Conservation (phyloP, 2,797 vertebrate genomes). For the Melanotaenia trifasciata region DNA sequence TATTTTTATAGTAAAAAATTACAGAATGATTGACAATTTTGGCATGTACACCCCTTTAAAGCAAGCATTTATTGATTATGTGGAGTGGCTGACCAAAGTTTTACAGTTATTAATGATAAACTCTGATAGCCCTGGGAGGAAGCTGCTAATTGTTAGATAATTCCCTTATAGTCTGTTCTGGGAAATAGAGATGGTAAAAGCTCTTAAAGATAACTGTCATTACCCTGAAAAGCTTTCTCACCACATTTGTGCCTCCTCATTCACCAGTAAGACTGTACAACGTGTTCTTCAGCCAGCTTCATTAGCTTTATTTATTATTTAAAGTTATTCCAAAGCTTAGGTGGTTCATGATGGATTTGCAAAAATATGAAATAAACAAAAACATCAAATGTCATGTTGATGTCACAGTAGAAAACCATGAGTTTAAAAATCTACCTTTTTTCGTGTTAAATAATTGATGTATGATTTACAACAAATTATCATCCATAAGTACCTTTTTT, state of each 20-base stretch:
- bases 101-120: constrained; percentile 62
- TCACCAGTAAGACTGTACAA: constrained; percentile 9
- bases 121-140: constrained; percentile 43
- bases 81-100: constrained; percentile 30
- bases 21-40: background rate
- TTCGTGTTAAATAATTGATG: background rate
- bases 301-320: background rate
- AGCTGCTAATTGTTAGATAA: constrained; percentile 68
- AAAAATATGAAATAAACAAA: background rate
- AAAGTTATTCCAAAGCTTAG: background rate
- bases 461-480: background rate
- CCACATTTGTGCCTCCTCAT: constrained; percentile 27
- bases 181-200: constrained; percentile 72
- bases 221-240: constrained; percentile 54
- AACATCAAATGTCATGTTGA: background rate
- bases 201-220: constrained; percentile 64
- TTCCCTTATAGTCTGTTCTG: constrained; percentile 61
- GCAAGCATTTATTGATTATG: constrained; percentile 30
- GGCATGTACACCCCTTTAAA: constrained; percentile 18
- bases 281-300: constrained; percentile 5
- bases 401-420: background rate
- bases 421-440: no score
- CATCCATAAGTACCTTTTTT: background rate
- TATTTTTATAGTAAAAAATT: background rate
- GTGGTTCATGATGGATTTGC: background rate